Base-by-base conservation (phyloP, 2,888 invertebrate genomes). In the Rhyacophila evoluta region DNA sequence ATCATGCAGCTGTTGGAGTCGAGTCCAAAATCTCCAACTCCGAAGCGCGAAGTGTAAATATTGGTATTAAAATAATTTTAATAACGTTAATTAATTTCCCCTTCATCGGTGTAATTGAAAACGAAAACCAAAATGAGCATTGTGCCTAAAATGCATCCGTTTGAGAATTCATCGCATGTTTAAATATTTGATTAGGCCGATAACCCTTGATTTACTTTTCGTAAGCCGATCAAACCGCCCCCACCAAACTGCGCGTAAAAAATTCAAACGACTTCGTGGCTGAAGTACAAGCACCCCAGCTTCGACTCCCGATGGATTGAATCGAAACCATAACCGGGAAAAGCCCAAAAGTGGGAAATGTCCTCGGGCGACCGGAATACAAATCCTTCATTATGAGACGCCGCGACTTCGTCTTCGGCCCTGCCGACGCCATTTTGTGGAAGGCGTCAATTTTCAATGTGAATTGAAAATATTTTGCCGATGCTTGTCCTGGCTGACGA, bases 281-380 rank as follows among this genome's bases (percentile, higher is more conserved):
- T 15, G 15, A 2, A 19, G 55, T 55, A 55, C 55, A 55, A 1
- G 19, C 55, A 12, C 55, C 55, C 55, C 55, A 15, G 55, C 19
- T 25, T 55, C 19, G 15, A 25, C 55, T 55, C 55, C 19, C 55
- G 25, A 55, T 55, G 55, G 55, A 55, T 55, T 55, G 55, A 55
- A 55, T 55, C 55, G 55, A 19, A 55, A 55, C 55, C 55, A 55
- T 55, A 55, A 55, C 55, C 55, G 55, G 19, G 15, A 55, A 55
- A 55, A 55, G 19, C 55, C 25, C 55, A 55, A 55, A 55, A 55
- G 55, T 55, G 55, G 55, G 55, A 55, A 55, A 55, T 55, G 55
- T 55, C 55, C 55, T 55, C 55, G 19, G 19, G 55, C 55, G 55
- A 55, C 55, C 55, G 55, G 55, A 55, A 55, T 55, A 55, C 55